Base-by-base conservation (phyloP, 1,140 invertebrate genomes). In the Tyrophagus putrescentiae region DNA sequence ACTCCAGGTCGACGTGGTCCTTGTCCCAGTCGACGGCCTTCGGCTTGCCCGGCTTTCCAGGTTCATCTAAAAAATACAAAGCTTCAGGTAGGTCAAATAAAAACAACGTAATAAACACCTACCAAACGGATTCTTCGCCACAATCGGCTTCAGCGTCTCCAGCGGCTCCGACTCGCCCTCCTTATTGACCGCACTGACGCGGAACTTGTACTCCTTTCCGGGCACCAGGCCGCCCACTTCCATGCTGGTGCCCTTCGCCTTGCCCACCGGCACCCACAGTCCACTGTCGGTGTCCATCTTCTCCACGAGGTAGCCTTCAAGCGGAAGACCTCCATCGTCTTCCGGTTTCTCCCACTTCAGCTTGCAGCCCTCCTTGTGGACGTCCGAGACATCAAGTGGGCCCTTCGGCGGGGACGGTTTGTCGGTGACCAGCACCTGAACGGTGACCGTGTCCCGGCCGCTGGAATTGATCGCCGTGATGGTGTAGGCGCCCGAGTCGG, bases 131-230 rank as follows among this genome's bases (percentile, higher is more conserved):
- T 94, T 92, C 70, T 92, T 93, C 6, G 89, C 88, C 4, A 86
- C 81, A 1, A 81, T 88, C 42, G 86, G 80, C n/a, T 78, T 75
- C 3, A 86, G 82, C 1, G 88, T 89, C 65, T 87, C 84, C 16
- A 92, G 69, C 21, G 88, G 85, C 65, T 97, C 92, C 36, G 91
- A 94, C 71, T 93, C 88, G 21, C 96, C 96, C 72, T 97, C 90
- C 68, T 91, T 91, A 70, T 99, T 99, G 16, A 97, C 91, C 25
- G 96, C 96, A 66, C 87, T 85, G 0, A 99, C 94, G 44, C 95
- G 78, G 81, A 99, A 99, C 76, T 97, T 96, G 74, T 99, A 99
- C 5, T 88, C 86, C 72, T 98, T 95, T 50, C 92, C 87, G 72
- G 94, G 86, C 66, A 87, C 81, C 29, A 94, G 74, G 9, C 88